These are phyloP conservation scores for Chlorodrepanis virens DNA, from an alignment of 2,113 vertebrate species.

Conservation along the genomic window DNA sequence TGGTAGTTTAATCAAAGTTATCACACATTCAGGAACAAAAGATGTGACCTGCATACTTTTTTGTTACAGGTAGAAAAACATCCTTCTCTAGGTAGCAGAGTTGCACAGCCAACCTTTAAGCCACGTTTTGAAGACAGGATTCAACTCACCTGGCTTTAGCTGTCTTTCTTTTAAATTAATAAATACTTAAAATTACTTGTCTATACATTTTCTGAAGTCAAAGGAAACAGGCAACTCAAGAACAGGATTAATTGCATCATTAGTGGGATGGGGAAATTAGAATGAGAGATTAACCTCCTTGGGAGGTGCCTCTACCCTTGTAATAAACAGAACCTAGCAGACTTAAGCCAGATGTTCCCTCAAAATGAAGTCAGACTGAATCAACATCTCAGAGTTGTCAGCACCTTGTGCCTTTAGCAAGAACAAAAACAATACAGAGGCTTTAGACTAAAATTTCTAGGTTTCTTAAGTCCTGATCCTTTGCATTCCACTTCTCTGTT, in stretches of 20 bases:
- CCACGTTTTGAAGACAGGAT: background rate
- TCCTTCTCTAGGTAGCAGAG: background rate
- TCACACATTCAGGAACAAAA: background rate
- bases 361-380: background rate
- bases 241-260: background rate
- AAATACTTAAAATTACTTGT: background rate
- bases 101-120: background rate
- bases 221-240: background rate
- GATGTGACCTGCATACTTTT: background rate
- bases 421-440: background rate
- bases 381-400: background rate
- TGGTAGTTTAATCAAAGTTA: slow-evolving; percentile 35
- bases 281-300: background rate
- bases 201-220: background rate
- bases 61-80: background rate
- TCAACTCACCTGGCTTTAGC: background rate
- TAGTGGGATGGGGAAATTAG: background rate
- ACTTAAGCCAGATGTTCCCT: background rate
- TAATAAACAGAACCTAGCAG: background rate
- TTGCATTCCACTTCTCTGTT: background rate
- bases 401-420: background rate
- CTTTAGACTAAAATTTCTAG: background rate
- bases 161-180: background rate
- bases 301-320: background rate
- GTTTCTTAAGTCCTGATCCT: background rate